phyloP scores from a whole-genome alignment of 2,888 invertebrate species.

The Achlya flavicornis region DNA sequence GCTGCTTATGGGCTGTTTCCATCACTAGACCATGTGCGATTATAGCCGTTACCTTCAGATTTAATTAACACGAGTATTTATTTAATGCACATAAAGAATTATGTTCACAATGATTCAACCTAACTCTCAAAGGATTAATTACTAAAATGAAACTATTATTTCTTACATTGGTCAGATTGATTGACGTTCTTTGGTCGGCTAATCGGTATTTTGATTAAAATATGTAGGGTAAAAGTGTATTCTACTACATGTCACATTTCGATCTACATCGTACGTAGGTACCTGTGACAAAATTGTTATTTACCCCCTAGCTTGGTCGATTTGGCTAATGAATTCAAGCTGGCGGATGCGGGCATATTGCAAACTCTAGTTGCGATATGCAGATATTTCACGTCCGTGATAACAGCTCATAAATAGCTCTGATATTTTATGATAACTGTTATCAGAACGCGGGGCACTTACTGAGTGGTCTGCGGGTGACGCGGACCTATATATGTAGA shows the following conservation, averaged over 20 bases:
- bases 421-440: constrained; percentile 6
- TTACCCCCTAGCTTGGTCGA: not conserved
- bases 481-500: no score
- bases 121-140: no score
- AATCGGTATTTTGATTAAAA: not conserved
- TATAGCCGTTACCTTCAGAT: not conserved
- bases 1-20: not conserved
- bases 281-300: not conserved
- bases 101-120: not conserved
- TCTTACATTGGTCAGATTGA: no score
- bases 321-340: not conserved
- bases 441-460: not conserved
- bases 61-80: not conserved
- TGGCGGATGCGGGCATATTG: constrained; percentile 43
- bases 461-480: not conserved
- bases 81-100: not conserved
- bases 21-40: not conserved
- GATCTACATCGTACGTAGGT: no score
- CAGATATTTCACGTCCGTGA: constrained; percentile 26
- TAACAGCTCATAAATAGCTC: constrained; percentile 3
- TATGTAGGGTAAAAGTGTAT: no score
- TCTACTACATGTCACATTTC: no score
- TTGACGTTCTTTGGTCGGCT: not conserved
- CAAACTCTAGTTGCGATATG: constrained; percentile 38
- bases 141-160: no score